A percentile compares a stretch with the other conserved stretches of the same genome.
Conservation (phyloP, 2,888 invertebrate genomes). For the Agonopterix heracliana region DNA sequence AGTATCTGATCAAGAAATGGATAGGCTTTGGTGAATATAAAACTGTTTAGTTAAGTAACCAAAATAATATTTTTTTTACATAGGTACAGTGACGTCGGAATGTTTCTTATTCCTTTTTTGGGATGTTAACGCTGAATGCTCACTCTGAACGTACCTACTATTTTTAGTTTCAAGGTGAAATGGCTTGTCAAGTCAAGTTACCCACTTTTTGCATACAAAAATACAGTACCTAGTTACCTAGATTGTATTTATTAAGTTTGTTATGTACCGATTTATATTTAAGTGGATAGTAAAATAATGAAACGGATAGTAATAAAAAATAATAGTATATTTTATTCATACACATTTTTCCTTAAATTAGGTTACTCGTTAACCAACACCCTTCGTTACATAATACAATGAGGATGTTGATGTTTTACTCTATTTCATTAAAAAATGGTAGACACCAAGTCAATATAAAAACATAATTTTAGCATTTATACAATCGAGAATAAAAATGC, state of each 20-base stretch:
- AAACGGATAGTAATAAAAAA: constrained; percentile 35
- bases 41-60: background rate
- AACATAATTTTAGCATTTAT: background rate
- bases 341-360: constrained; percentile 61
- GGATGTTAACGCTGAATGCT: too few relatives aligned
- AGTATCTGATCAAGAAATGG: constrained; percentile 56
- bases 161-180: too few relatives aligned
- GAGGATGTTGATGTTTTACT: constrained; percentile 50
- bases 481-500: constrained; percentile 5
- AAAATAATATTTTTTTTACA: background rate
- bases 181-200: too few relatives aligned
- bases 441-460: background rate
- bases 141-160: too few relatives aligned
- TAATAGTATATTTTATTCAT: constrained; percentile 60
- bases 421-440: background rate
- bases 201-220: too few relatives aligned
- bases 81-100: too few relatives aligned
- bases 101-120: too few relatives aligned
- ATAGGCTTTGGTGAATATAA: constrained; percentile 37
- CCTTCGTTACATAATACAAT: constrained; percentile 53
- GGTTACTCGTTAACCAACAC: constrained; percentile 70
- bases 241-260: background rate
- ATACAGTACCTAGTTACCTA: too few relatives aligned
- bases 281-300: constrained; percentile 8
- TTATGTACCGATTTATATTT: background rate